phyloP scores from a whole-genome alignment of 53 echinoderm and acorn worm genomes.

The Actinopyga echinites region DNA sequence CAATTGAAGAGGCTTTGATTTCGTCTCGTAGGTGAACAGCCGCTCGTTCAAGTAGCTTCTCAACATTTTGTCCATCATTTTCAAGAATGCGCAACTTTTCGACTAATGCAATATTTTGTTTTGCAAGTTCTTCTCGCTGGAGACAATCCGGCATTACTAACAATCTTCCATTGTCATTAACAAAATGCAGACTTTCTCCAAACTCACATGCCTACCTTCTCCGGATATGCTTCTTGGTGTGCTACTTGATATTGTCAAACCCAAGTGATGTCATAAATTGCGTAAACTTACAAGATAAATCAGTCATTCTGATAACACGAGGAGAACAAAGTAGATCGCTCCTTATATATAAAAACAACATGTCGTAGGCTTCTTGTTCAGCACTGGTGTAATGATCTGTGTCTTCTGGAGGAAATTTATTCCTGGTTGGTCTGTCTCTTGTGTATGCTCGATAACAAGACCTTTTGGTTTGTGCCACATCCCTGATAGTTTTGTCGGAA shows the following conservation, averaged over 20 bases:
- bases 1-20: not conserved
- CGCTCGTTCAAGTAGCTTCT: slow-evolving; percentile 35
- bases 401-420: not conserved
- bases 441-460: slow-evolving; percentile 49
- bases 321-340: slow-evolving; percentile 22
- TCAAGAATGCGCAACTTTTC: not conserved
- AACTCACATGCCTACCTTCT: slow-evolving; percentile 48
- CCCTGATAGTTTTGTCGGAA: slow-evolving; percentile 40
- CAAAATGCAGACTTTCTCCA: slow-evolving; percentile 17
- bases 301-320: slow-evolving; percentile 25
- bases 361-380: slow-evolving; percentile 27
- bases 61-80: not conserved
- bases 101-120: not conserved
- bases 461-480: slow-evolving; percentile 29
- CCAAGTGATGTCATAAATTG: slow-evolving; percentile 18
- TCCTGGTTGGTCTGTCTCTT: not conserved
- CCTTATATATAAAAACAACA: slow-evolving; percentile 38
- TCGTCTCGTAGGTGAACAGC: slow-evolving; percentile 52
- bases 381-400: not conserved
- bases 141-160: not conserved
- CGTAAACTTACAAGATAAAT: slow-evolving; percentile 33
- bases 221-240: slow-evolving; percentile 49
- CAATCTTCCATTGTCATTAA: slow-evolving; percentile 2
- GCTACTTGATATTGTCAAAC: not conserved
- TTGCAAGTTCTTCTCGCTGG: not conserved